Conservation (phyloP, 2,113 vertebrate species). For the Trogon surrucura region DNA sequence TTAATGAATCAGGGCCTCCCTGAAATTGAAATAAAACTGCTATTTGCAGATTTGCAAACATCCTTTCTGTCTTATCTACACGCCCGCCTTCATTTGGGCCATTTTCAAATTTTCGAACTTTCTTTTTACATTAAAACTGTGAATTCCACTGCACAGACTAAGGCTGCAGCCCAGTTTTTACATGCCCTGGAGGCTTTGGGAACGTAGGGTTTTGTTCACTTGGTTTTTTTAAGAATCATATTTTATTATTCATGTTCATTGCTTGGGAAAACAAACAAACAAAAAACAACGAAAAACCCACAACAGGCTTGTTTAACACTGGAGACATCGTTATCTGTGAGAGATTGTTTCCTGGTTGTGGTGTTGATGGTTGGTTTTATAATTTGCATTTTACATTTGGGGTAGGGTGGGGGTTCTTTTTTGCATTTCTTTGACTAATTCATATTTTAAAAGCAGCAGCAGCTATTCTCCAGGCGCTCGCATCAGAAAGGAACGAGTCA, state of each 20-base stretch:
- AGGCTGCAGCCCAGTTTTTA: not conserved
- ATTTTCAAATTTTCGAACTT: not conserved
- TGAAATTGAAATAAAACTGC: not conserved
- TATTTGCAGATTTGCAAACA: not conserved
- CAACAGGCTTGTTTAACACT: not conserved
- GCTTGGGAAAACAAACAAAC: not conserved
- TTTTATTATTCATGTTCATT: constrained; percentile 58
- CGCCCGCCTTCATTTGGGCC: not conserved
- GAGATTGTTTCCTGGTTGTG: not conserved
- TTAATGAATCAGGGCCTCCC: not conserved
- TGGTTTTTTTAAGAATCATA: not conserved
- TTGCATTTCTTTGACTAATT: not conserved
- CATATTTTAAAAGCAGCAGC: constrained; percentile 7
- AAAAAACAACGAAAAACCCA: not conserved
- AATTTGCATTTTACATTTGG: not conserved
- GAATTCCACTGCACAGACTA: not conserved
- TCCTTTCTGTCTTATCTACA: not conserved
- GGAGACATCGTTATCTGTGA: constrained; percentile 11
- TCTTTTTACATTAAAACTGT: not conserved
- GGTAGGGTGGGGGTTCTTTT: not conserved
- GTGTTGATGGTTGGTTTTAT: not conserved
- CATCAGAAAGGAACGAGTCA: not conserved
- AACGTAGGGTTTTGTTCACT: not conserved
- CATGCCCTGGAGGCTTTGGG: not conserved
- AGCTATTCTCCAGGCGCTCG: not conserved